Evolutionary conservation across 2,113 vertebrate genomes (phyloP), one percentile per base, ranked within the genome.

Genomic region (Eclectus roratus): DNA sequence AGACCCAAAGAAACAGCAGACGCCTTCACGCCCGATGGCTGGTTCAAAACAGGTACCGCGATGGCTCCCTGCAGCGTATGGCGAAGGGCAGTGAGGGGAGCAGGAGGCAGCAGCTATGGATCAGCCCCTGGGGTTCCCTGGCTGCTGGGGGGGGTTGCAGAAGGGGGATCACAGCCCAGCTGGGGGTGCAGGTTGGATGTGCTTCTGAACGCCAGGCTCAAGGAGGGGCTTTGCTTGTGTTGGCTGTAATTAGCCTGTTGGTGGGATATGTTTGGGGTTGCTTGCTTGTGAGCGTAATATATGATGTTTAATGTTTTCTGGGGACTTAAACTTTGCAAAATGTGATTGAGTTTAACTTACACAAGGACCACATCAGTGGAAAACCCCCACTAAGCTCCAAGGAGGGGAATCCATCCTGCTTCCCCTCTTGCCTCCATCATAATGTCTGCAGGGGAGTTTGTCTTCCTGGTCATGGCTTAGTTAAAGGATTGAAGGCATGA

Each of bases 11-110:
- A 99, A 47, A 99, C 99, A 0, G 94, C 47, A 11, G 98, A 97
- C 0, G 97, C 99, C 33, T 99, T 99, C 95, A 99, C 98, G 0
- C 72, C 97, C 0, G 98, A 99, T 0, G 98, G 99, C 97, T 99
- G 99, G 99, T 99, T 99, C 95, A 98, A 97, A 96, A 99, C 99
- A 97, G 99, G 99, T 99, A 98, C 29, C 11, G 44, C 1, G 0
- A 3, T 1, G 17, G 41, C 12, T 29, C 50, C 28, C 70, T 4
- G 2, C 2, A 0, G 52, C 12, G 0, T 8, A n/a, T 1, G 50
- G 43, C 18, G 3, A 20, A 10, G 28, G 13, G 20, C 35, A 21
- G 64, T 1, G 4, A 13, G n/a, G 53, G 39, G 9, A 35, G 6
- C 8, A 46, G 28, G 46, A 29, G 23, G 14, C 18, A 18, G 64